Evolutionary conservation across 2,113 vertebrate species (phyloP), one percentile per base, ranked within the genome.

Genomic region (Propithecus coquereli): DNA sequence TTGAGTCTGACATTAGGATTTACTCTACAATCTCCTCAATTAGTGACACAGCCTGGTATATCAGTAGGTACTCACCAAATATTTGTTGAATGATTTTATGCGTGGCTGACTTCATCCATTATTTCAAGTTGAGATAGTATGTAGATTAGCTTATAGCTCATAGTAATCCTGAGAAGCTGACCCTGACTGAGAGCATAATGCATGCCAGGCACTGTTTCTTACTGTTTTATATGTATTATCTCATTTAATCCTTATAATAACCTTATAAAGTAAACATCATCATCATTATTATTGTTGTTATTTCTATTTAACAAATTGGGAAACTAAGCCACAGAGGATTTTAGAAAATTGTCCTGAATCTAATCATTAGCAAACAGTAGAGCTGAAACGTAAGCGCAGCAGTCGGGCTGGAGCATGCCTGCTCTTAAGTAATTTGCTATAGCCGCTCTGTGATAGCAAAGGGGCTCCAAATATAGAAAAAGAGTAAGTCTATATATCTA

Each of bases 41-140:
- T 82, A 79, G 68, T 79, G 47, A 81, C 57, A 27, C 5, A 59
- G 4, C 5, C 34, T 47, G 20, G 17, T 54, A 10, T 54, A 32
- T 25, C 34, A 76, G 66, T 61, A 90, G 14, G 22, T 52, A 16
- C 23, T 83, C 13, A 82, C 4, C 27, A 73, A 94, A 80, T 82
- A 70, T 85, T 68, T 88, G n/a, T 84, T 73, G 23, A 93, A 47
- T 76, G 59, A 86, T 57, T 93, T 91, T 81, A 65, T 85, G 32
- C 30, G 52, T 3, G 7, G 57, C 52, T 88, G 20, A 68, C 61
- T 90, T 90, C 16, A 80, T 50, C 17, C 5, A 91, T 34, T 76
- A 57, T 92, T 73, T 90, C 32, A 89, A 71, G 8, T 40, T 71
- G 37, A 95, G 43, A 65, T 22, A 83, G 13, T 27, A 27, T 65